A percentile compares a stretch with the other conserved stretches of the same genome.
Conservation (phyloP, 2,797 vertebrate species). For the Tenualosa ilisha region DNA sequence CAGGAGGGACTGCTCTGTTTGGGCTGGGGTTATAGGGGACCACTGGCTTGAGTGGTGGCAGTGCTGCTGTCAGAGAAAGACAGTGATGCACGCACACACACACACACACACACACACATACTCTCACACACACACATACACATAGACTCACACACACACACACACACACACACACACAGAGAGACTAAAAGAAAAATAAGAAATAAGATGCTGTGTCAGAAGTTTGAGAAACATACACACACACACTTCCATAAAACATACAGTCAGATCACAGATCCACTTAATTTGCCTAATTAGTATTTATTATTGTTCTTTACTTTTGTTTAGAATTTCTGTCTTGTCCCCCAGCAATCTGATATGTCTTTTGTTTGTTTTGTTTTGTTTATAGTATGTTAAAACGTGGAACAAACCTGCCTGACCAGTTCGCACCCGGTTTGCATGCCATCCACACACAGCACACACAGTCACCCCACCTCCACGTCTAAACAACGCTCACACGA, state of each 20-base stretch:
- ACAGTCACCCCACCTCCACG: background rate
- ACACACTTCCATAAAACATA: background rate
- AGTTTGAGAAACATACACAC: background rate
- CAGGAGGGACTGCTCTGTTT: constrained; percentile 70
- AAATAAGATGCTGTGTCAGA: background rate
- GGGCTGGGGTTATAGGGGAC: constrained; percentile 34
- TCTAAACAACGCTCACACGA: background rate
- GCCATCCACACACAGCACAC: background rate
- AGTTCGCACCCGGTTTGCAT: background rate
- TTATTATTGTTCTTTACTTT: background rate
- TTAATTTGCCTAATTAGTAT: background rate
- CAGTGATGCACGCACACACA: background rate
- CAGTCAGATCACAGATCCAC: background rate
- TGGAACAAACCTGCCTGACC: constrained; percentile 12
- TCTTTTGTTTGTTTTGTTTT: background rate
- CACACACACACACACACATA: background rate
- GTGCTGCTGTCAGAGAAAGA: constrained; percentile 23
- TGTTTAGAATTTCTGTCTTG: background rate
- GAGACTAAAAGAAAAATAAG: background rate
- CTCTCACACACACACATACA: background rate
- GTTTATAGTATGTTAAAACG: background rate
- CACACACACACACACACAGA: constrained; percentile 1
- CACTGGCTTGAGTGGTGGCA: background rate
- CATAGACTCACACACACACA: background rate
- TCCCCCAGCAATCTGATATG: background rate